These are phyloP conservation scores for Macquaria ambigua DNA, from an alignment of 2,113 vertebrate species.

Conservation along the genomic window DNA sequence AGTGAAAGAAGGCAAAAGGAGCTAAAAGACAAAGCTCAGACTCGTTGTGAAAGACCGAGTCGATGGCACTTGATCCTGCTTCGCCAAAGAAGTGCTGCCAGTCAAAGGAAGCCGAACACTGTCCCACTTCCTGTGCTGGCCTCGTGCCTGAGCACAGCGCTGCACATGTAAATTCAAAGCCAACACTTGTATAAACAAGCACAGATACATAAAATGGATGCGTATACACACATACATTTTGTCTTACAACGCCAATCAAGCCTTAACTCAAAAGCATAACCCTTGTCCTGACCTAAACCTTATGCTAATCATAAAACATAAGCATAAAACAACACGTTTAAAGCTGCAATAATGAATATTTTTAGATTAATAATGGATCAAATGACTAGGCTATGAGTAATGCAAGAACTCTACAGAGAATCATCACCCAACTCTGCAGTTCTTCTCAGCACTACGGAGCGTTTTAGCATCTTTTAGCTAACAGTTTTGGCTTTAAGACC, in stretches of 20 bases:
- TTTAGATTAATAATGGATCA: background rate
- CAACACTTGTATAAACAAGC: constrained; percentile 9
- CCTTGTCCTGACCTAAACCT: background rate
- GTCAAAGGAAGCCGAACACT: constrained; percentile 63
- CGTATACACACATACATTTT: constrained; percentile 8
- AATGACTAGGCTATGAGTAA: background rate
- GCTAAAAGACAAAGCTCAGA: constrained; percentile 30
- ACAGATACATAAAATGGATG: constrained; percentile 1
- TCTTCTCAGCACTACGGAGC: background rate
- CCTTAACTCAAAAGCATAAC: background rate
- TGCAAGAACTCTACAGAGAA: background rate
- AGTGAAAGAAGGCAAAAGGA: constrained; percentile 41
- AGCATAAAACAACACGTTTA: background rate
- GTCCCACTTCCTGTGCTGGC: constrained; percentile 73
- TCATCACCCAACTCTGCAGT: background rate
- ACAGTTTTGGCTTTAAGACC: too few relatives aligned
- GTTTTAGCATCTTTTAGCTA: background rate
- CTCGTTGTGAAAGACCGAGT: constrained; percentile 47
- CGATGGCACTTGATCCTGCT: constrained; percentile 55
- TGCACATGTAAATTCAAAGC: constrained; percentile 29
- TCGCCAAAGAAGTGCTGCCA: constrained; percentile 67
- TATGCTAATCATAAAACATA: background rate
- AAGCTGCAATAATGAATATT: background rate
- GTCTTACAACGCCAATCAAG: background rate
- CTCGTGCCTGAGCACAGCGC: constrained; percentile 26